Evolutionary conservation across 2,888 invertebrate species (phyloP), one percentile per base, ranked within the genome.

Genomic region (Ophraella communa): DNA sequence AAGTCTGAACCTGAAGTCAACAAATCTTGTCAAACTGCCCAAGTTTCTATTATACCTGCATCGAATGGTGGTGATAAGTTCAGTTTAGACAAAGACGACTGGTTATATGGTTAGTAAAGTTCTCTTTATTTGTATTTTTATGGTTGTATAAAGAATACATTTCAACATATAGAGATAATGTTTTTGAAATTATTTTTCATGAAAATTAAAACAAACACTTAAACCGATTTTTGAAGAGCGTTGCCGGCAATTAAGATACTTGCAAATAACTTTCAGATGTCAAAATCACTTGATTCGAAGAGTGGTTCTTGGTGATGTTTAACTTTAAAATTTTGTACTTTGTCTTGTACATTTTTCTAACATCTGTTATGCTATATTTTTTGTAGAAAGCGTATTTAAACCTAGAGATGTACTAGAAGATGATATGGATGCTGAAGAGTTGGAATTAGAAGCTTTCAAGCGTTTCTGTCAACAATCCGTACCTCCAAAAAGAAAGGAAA

Each of bases 401-500:
- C 93, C 93, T 49, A 91, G 91, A 82, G 91, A 91, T 79, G 90
- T 93, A 80, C 85, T 91, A 67, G 92, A 93, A 80, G 87, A 91
- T 70, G 91, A 91, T 17, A 85, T 94, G 77, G 93, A 94, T 78
- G 90, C 90, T 61, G 89, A 89, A 35, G 94, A 94, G 76, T 84
- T 91, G 1, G 94, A 94, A 79, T 85, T 94, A 69, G 94, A 95
- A 78, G 91, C 92, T 1, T 93, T 95, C 83, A 95, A 95, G 81
- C 87, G 93, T 18, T 94, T 93, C 82, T 93, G 93, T 73, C 90
- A 91, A 77, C 92, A 92, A 80, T 93, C 93, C 68, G 90, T 93
- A 69, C 91, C 92, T 56, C 88, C 90, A 0, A 88, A 89, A 68
- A 87, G 89, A 73, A 91, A 92, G 78, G 91, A 91, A 69, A 91